These are phyloP conservation scores for Amblyopsis rosae DNA, from an alignment of 2,113 vertebrate genomes.

Conservation along the genomic window DNA sequence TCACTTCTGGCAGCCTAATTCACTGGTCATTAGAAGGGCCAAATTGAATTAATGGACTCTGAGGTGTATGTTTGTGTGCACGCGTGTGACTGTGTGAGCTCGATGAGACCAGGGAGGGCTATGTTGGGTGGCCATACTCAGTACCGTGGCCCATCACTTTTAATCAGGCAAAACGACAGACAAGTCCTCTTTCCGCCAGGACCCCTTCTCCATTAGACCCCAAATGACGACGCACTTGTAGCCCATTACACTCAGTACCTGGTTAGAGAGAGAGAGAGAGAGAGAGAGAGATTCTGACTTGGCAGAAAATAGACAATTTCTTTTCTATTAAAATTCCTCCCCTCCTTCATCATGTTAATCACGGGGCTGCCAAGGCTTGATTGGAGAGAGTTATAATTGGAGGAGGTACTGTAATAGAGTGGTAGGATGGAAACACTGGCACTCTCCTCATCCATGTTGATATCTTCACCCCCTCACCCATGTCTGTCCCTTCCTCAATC, in stretches of 20 bases:
- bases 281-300: neutral
- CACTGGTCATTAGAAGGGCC: constrained; percentile 73
- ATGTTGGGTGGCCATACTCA: constrained; percentile 52
- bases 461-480: constrained; percentile 26
- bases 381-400: constrained; percentile 51
- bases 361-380: constrained; percentile 62
- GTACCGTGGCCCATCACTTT: constrained; percentile 75
- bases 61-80: constrained; percentile 32
- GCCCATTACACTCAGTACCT: constrained; percentile 70
- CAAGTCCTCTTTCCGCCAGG: constrained; percentile 46
- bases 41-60: constrained; percentile 79
- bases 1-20: constrained; percentile 79
- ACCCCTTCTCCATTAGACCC: constrained; percentile 69
- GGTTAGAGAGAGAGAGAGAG: constrained; percentile 13
- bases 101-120: constrained; percentile 39
- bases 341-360: constrained; percentile 54
- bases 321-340: constrained; percentile 63
- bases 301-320: constrained; percentile 24
- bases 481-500: neutral
- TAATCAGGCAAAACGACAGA: constrained; percentile 73
- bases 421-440: constrained; percentile 37
- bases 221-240: constrained; percentile 63
- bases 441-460: constrained; percentile 42
- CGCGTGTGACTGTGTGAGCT: neutral
- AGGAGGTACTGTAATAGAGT: constrained; percentile 47